Evolutionary conservation across 2,113 vertebrate species (phyloP).

Genomic region (Gymnogyps californianus): DNA sequence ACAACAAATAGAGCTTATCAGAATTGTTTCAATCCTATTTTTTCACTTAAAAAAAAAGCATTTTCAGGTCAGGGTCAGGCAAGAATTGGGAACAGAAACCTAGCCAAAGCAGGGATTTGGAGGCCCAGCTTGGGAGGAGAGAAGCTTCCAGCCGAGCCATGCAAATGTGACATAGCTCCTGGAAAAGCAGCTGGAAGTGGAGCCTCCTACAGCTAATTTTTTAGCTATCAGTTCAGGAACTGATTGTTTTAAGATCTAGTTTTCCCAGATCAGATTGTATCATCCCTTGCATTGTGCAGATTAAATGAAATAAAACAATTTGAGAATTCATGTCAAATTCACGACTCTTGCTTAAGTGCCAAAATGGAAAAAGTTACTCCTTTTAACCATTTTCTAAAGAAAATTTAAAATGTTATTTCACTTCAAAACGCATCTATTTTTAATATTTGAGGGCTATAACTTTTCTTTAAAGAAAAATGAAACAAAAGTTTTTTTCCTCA

Average conservation of each 20-base stretch:
- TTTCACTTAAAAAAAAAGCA: no score
- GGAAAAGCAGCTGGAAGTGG: not conserved
- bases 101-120: not conserved
- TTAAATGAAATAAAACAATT: not conserved
- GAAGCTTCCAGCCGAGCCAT: not conserved
- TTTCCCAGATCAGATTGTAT: not conserved
- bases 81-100: not conserved
- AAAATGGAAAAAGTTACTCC: not conserved
- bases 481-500: not conserved
- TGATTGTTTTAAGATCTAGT: not conserved
- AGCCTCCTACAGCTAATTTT: not conserved
- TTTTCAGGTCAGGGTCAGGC: not conserved
- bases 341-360: not conserved
- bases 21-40: not conserved
- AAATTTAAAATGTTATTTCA: not conserved
- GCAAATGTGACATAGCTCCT: not conserved
- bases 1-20: not conserved
- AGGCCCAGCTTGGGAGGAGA: not conserved
- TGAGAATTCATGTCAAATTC: not conserved
- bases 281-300: not conserved
- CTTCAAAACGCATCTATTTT: not conserved
- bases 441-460: not conserved
- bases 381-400: not conserved
- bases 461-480: not conserved
- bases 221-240: not conserved